Evolutionary conservation across 2,113 vertebrate genomes (phyloP).

Genomic region (Megaceryle torquata): DNA sequence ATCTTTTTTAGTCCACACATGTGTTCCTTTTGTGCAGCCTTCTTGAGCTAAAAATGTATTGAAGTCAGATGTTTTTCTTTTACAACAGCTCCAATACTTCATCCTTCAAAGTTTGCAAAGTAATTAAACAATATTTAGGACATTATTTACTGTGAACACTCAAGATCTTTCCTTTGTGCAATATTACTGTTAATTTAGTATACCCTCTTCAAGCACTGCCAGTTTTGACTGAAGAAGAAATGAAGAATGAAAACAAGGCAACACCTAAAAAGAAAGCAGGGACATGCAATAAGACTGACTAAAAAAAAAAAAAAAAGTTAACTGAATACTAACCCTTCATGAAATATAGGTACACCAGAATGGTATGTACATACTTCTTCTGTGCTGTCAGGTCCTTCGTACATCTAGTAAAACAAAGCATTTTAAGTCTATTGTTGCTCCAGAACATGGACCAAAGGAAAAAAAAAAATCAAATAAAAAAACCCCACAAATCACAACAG

Average conservation of each 20-base stretch:
- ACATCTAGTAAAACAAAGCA: slow-evolving; percentile 73
- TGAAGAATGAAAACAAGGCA: background rate
- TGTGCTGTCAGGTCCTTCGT: slow-evolving; percentile 80
- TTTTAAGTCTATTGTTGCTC: background rate
- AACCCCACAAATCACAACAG: background rate
- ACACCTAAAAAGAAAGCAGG: background rate
- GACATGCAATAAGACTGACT: background rate
- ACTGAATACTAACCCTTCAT: slow-evolving; percentile 86
- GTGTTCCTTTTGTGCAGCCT: slow-evolving; percentile 87
- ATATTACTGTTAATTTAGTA: background rate
- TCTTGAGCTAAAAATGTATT: slow-evolving; percentile 93
- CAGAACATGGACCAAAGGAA: background rate
- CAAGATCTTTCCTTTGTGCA: background rate
- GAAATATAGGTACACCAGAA: slow-evolving; percentile 92
- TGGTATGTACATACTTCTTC: slow-evolving; percentile 88
- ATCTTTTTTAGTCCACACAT: slow-evolving; percentile 90
- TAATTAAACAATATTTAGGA: slow-evolving; percentile 18
- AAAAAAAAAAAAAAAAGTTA: background rate
- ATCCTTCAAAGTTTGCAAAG: slow-evolving; percentile 78
- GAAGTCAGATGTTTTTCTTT: slow-evolving; percentile 96
- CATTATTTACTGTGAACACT: background rate
- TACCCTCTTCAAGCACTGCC: background rate
- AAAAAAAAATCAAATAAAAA: background rate
- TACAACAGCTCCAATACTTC: slow-evolving; percentile 99
- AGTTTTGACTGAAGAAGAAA: background rate